Evolutionary conservation across 2,888 invertebrate species (phyloP), one percentile per base, ranked within the genome.

Genomic region (Pediacus dermestoides): DNA sequence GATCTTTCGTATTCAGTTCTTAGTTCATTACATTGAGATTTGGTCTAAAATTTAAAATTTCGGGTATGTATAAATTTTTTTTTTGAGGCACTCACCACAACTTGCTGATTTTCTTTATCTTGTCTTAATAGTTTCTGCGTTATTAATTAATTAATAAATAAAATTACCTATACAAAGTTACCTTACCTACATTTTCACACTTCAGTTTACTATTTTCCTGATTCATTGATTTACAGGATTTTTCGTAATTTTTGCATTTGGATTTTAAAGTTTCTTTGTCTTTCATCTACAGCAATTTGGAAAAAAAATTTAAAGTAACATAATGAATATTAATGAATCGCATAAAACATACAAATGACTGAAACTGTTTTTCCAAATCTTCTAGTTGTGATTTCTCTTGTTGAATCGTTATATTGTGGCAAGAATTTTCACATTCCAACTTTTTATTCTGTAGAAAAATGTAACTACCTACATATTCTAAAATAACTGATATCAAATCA

Each of bases 361-460:
- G 39, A 35, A 57, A 55, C 31, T 55, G 45, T 27, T 35, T 42
- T 30, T 53, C 57, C 35, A 57, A 16, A 16, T 48, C 31, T 23
- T 47, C 46, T 12, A 57, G 46, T 16, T 52, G 50, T 4, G 13
- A 35, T 43, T 54, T 54, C 16, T 50, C 48, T 16, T 18, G n/a
- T n/a, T n/a, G n/a, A n/a, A n/a, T n/a, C n/a, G n/a, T n/a, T n/a
- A n/a, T n/a, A n/a, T n/a, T n/a, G n/a, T n/a, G n/a, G n/a, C n/a
- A n/a, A n/a, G n/a, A n/a, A n/a, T n/a, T n/a, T n/a, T n/a, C n/a
- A n/a, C n/a, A n/a, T n/a, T n/a, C n/a, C n/a, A n/a, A n/a, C n/a
- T n/a, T n/a, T n/a, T n/a, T n/a, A n/a, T n/a, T n/a, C n/a, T n/a
- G n/a, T n/a, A n/a, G n/a, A n/a, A n/a, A n/a, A n/a, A n/a, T n/a